phyloP scores from a whole-genome alignment of 53 echinoderm and acorn worm species.

The Patiria pectinifera region DNA sequence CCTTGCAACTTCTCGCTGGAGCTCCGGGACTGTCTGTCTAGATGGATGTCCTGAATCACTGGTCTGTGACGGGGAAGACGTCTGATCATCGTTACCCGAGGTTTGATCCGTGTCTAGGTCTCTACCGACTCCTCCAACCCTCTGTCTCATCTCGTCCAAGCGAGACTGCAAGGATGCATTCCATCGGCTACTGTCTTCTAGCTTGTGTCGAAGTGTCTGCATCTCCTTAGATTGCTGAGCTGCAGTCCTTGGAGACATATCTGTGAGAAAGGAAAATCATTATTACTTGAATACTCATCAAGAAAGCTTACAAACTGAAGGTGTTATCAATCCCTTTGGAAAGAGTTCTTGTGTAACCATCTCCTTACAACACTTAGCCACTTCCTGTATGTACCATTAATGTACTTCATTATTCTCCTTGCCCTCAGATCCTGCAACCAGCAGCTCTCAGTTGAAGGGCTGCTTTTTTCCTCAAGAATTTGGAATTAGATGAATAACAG shows the following conservation, averaged over 20 bases:
- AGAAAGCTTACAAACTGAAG: neutral
- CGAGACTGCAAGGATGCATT: conserved; percentile 70
- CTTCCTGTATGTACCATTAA: no score
- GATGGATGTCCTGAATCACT: conserved; percentile 54
- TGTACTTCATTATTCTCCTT: no score
- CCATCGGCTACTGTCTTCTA: conserved; percentile 74
- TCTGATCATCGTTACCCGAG: conserved; percentile 26
- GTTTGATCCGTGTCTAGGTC: conserved; percentile 66
- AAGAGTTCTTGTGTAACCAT: no score
- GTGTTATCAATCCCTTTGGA: neutral
- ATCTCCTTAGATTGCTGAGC: conserved; percentile 48
- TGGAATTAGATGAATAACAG: no score
- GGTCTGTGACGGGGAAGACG: neutral
- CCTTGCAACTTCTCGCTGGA: conserved; percentile 61
- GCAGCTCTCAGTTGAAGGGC: no score
- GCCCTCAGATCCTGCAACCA: no score
- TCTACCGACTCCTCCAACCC: conserved; percentile 86
- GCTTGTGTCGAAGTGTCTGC: conserved; percentile 55
- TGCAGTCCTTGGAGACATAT: conserved; percentile 29
- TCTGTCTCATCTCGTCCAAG: conserved; percentile 76
- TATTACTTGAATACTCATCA: neutral
- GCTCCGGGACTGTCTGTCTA: conserved; percentile 57
- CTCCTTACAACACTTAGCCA: no score
- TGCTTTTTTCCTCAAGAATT: no score
- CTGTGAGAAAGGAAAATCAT: neutral